These are phyloP conservation scores for Sycobia sp. DNA, from an alignment of 1,140 invertebrate genomes.

Conservation along the genomic window DNA sequence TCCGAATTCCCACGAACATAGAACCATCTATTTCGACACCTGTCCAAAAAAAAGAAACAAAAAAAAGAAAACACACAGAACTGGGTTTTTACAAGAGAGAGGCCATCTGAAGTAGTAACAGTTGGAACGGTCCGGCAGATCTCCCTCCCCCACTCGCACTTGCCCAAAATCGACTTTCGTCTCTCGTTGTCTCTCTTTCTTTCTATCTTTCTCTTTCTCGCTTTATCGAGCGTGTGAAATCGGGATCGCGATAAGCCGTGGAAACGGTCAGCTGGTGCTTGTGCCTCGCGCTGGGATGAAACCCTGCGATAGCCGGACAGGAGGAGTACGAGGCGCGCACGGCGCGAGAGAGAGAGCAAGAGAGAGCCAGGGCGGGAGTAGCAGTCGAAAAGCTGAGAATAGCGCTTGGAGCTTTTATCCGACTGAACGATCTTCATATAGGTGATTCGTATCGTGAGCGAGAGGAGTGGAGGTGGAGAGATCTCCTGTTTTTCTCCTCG, in stretches of 20 bases:
- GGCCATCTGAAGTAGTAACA: no score
- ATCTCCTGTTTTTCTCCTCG: no score
- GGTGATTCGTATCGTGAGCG: not conserved
- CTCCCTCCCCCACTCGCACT: no score
- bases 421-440: not conserved
- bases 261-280: slow-evolving; percentile 11
- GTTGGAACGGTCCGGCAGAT: no score
- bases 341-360: not conserved
- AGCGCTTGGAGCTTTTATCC: not conserved
- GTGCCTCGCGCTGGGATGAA: no score
- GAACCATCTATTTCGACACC: no score
- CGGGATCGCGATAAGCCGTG: slow-evolving; percentile 20
- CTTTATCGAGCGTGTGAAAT: slow-evolving; percentile 27
- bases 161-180: no score
- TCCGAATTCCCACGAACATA: no score
- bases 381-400: not conserved
- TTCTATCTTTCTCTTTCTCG: slow-evolving; percentile 2
- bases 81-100: no score
- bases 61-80: no score
- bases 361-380: not conserved
- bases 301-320: not conserved
- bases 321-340: not conserved
- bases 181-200: not conserved
- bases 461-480: no score
- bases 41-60: no score